These are phyloP conservation scores for Ficedula albicollis DNA, from an alignment of 2,797 vertebrate species.

Conservation along the genomic window DNA sequence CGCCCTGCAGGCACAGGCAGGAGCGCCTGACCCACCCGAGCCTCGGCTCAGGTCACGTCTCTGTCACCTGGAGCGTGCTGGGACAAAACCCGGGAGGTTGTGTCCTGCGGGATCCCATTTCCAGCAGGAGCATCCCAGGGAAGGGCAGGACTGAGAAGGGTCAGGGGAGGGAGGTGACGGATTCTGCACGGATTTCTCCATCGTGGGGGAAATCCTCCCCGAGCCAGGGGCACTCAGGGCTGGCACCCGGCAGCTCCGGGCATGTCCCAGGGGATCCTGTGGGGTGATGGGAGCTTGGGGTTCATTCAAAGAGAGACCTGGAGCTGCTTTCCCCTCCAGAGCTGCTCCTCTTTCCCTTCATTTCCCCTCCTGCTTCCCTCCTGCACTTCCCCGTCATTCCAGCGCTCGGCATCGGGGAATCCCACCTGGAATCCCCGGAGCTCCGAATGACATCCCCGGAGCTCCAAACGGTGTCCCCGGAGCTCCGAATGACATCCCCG, in stretches of 20 bases:
- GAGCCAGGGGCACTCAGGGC: background rate
- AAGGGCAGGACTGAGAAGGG: background rate
- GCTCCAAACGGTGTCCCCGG: too few relatives aligned
- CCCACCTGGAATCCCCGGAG: too few relatives aligned
- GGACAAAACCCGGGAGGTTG: accelerated
- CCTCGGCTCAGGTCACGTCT: background rate
- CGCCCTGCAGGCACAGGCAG: accelerated
- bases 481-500: too few relatives aligned
- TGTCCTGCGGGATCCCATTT: background rate
- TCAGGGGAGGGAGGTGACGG: background rate
- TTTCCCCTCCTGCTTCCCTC: too few relatives aligned
- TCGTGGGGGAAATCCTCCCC: background rate
- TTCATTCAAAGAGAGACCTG: background rate
- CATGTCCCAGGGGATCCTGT: accelerated
- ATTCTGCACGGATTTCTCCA: background rate
- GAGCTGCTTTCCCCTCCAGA: background rate
- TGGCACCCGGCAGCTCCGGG: background rate
- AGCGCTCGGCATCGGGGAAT: too few relatives aligned
- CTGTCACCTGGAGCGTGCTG: background rate
- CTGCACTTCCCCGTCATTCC: too few relatives aligned
- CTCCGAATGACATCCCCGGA: too few relatives aligned
- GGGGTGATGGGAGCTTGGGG: background rate
- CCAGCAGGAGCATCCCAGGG: background rate
- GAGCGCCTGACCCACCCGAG: accelerated
- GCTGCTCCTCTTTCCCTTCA: background rate